These are phyloP conservation scores for Epistrophella euchroma DNA, from an alignment of 2,888 invertebrate species.

Conservation along the genomic window DNA sequence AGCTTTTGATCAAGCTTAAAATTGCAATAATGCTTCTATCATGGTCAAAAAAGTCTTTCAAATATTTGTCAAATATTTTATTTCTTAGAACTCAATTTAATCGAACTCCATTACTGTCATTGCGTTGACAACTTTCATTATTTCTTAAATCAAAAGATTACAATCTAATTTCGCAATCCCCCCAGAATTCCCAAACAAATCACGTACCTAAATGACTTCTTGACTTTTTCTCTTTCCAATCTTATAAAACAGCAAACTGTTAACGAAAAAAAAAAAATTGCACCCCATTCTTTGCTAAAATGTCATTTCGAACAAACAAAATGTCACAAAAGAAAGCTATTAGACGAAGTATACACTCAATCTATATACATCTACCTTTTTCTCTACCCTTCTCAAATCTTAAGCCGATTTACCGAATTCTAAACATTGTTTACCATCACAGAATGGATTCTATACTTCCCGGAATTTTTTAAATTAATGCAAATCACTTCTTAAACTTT, in stretches of 20 bases:
- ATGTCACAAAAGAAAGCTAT: constrained; percentile 59
- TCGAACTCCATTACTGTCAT: not conserved
- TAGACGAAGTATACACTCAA: constrained; percentile 6
- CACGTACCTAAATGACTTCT: constrained; percentile 39
- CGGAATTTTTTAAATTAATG: constrained; percentile 47
- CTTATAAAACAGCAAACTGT: constrained; percentile 24
- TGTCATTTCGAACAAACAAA: constrained; percentile 56
- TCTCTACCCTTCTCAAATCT: constrained; percentile 15
- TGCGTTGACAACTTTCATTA: constrained; percentile 19
- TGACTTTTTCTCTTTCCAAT: constrained; percentile 31
- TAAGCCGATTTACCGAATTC: constrained; percentile 46
- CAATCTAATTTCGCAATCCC: constrained; percentile 9
- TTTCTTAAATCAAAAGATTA: constrained; percentile 38
- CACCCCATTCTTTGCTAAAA: constrained; percentile 16
- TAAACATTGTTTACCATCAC: constrained; percentile 48
- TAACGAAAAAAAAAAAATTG: constrained; percentile 12
- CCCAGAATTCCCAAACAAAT: constrained; percentile 28
- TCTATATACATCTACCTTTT: not conserved
- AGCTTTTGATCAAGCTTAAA: too few relatives aligned
- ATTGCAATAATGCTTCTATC: not conserved
- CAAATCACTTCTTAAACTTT: constrained; percentile 64
- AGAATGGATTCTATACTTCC: constrained; percentile 15
- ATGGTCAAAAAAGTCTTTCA: not conserved
- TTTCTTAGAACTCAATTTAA: constrained; percentile 2
- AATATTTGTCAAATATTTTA: too few relatives aligned